A percentile compares a stretch with the other conserved stretches of the same genome.
These are phyloP conservation scores for Malurus cyaneus DNA, from an alignment of 2,113 vertebrate species.

Conservation along the genomic window DNA sequence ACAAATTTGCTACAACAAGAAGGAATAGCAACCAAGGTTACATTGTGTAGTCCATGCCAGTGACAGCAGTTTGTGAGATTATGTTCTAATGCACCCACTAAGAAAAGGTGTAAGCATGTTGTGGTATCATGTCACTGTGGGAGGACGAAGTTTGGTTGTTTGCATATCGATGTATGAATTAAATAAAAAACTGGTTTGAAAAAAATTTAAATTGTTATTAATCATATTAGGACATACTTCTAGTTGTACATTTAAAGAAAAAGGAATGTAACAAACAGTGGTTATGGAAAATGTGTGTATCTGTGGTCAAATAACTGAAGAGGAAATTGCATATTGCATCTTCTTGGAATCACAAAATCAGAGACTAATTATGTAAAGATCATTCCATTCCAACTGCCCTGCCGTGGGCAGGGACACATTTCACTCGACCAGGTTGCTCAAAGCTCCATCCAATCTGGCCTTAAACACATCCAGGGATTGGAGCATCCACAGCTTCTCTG, in stretches of 20 bases:
- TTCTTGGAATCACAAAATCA: not conserved
- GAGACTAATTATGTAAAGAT: not conserved
- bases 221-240: not conserved
- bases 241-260: not conserved
- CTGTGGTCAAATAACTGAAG: not conserved
- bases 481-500: not conserved
- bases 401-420: fast-evolving
- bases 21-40: not conserved
- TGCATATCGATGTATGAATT: not conserved
- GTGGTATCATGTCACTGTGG: not conserved
- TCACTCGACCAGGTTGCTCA: not conserved
- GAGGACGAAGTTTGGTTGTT: not conserved
- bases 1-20: not conserved
- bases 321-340: not conserved
- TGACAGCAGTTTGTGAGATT: not conserved
- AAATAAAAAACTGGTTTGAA: not conserved
- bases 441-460: not conserved
- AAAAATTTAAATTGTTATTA: not conserved
- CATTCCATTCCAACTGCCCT: not conserved
- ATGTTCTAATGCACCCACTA: not conserved
- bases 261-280: not conserved
- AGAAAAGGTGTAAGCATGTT: not conserved
- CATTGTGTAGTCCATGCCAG: not conserved
- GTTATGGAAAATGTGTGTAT: not conserved
- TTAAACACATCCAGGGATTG: too few species aligned